A percentile compares a stretch with the other conserved stretches of the same genome.
These are phyloP conservation scores for Saccostrea echinata DNA, from an alignment of 1,140 invertebrate genomes.

Conservation along the genomic window DNA sequence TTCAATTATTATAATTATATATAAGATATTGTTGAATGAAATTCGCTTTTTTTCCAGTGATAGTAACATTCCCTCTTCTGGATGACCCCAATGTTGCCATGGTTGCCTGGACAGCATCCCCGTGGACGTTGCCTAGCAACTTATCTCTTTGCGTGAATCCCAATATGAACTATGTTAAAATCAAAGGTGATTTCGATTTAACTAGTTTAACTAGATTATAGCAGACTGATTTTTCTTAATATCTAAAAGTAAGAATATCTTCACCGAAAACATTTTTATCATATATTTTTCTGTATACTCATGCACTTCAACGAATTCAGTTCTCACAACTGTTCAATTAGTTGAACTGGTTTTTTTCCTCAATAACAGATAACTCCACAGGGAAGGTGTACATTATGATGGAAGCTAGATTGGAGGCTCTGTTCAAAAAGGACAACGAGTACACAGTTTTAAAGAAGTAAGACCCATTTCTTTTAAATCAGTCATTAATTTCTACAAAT, in stretches of 20 bases:
- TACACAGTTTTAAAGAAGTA: slow-evolving; percentile 86
- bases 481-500: too few relatives aligned
- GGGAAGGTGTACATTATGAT: slow-evolving; percentile 91
- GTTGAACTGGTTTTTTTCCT: not conserved
- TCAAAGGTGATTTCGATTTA: slow-evolving; percentile 72
- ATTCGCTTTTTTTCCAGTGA: slow-evolving; percentile 82
- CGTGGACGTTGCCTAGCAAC: slow-evolving; percentile 99
- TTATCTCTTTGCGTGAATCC: slow-evolving; percentile 96
- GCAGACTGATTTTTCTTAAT: too few relatives aligned
- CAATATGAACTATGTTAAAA: slow-evolving; percentile 89
- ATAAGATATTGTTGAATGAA: too few relatives aligned
- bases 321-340: too few relatives aligned
- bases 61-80: slow-evolving; percentile 91
- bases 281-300: too few relatives aligned
- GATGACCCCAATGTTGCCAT: slow-evolving; percentile 85
- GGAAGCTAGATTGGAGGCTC: slow-evolving; percentile 89
- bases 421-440: slow-evolving; percentile 88
- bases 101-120: slow-evolving; percentile 98
- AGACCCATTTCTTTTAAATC: slow-evolving; percentile 40
- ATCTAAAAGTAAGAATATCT: too few relatives aligned
- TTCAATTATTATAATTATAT: too few relatives aligned
- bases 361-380: slow-evolving; percentile 83
- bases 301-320: too few relatives aligned
- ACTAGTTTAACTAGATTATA: too few relatives aligned
- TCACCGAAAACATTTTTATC: too few relatives aligned